Base-by-base conservation (phyloP, 2,113 vertebrate species). In the Ctenodactylus gundi region DNA sequence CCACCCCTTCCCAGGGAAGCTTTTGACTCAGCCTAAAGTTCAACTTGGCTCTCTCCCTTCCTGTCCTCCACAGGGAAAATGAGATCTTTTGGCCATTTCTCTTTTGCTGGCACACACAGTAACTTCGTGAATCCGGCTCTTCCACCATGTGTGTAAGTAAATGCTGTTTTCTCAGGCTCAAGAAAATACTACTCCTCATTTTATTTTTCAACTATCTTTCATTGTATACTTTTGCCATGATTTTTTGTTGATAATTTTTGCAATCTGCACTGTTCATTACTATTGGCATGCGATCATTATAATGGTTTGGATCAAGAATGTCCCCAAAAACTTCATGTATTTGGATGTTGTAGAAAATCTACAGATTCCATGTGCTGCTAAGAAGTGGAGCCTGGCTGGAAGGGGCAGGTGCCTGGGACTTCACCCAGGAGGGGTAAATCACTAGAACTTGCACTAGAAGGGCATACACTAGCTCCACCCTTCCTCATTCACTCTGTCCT, bases 11-110 rank as follows among this genome's bases (percentile, higher is more conserved):
- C 51, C 58, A 8, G 53, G 31, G 81, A 92, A 80, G 53, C 17
- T 64, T 94, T 84, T 21, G 3, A 81, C 46, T 96, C 70, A 90
- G 44, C 44, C 57, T 58, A 81, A n/a, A 85, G 49, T 75, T 92
- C 64, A 62, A 46, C 21, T 13, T 84, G 76, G 82, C 51, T 89
- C 55, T 72, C 62, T 41, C 15, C 72, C 55, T 72, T 88, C 85
- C 55, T 34, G 6, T 84, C 81, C 46, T 75, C 51, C 44, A 65
- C 36, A 39, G 68, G 15, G 49, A 94, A 11, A 70, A 62, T 89
- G 60, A 88, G 13, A 58, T 91, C 20, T 27, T 77, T 67, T 41
- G 57, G n/a, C 46, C 46, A 84, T 68, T 92, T 88, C 57, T 81
- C 36, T 36, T 90, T 87, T 94, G 81, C 90, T 91, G 78, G 65